phyloP scores from a whole-genome alignment of 2,888 invertebrate genomes.

The Lydus trimaculatus region DNA sequence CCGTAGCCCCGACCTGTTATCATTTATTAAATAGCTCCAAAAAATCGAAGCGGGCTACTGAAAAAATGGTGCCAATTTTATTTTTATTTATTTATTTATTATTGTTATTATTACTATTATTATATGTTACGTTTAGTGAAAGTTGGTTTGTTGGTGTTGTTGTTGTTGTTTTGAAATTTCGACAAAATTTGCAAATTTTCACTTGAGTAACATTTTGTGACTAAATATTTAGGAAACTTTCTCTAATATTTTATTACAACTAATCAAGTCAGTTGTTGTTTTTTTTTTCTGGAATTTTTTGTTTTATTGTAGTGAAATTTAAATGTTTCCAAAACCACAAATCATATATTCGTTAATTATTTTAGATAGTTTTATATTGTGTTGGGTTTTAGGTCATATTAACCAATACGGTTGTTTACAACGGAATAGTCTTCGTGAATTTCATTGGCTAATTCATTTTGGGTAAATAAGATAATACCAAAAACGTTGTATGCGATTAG shows the following conservation, averaged over 20 bases:
- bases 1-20: conserved; percentile 14
- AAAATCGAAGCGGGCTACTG: background rate
- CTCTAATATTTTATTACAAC: background rate
- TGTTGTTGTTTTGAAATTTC: conserved; percentile 9
- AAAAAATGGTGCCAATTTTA: background rate
- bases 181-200: conserved; percentile 5
- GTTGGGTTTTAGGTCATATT: conserved; percentile 28
- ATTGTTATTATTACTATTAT: background rate
- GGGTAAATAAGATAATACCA: conserved; percentile 34
- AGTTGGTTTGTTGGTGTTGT: conserved; percentile 11
- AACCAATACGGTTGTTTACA: conserved; percentile 30
- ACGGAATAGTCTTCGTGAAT: conserved; percentile 30
- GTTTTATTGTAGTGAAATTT: background rate
- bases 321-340: background rate
- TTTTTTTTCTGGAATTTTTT: background rate
- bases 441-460: conserved; percentile 32
- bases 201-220: background rate
- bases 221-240: conserved; percentile 1
- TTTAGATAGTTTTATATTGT: conserved; percentile 8
- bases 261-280: background rate
- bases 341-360: background rate
- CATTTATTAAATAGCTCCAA: background rate
- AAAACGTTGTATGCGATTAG: conserved; percentile 21
- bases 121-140: background rate
- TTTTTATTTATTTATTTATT: too few species aligned